Base-by-base conservation (phyloP, 2,113 vertebrate species). In the Pipa parva region DNA sequence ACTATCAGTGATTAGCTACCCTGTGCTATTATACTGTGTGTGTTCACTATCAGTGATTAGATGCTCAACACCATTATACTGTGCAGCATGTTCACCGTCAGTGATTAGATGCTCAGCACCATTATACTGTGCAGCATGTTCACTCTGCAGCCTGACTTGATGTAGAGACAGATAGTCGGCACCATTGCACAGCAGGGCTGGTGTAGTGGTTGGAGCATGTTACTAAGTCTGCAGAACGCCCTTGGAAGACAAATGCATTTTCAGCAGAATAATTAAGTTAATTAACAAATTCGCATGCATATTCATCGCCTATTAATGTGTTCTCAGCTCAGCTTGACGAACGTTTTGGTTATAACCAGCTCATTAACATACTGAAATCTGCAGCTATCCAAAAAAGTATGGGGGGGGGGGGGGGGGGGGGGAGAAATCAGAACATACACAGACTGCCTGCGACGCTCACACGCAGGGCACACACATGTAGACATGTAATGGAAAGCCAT, bases 201-300 rank as follows among this genome's bases (percentile, higher is more conserved):
- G 56, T 51, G 21, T 51, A 52, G 65, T 60, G 65, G 65, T 52
- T 59, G 84, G 89, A 95, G 92, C 92, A 93, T 93, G 92, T 93
- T 94, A 92, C 85, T 93, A 93, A 95, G 92, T 94, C 93, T 91
- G 94, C 92, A 97, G 95, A 95, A 96, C 93, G 95, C 96, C 95
- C 92, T 97, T 97, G 94, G 95, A 96, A 97, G 95, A 96, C 91
- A 75, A 95, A 96, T 97, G 95, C 78, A 95, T 96, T 97, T 97
- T 95, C 94, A 93, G 94, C 93, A 97, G 94, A 97, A 97, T 97
- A 97, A 97, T 97, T 97, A 97, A 97, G 93, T 97, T 96, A 95
- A 97, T 97, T 97, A 97, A 90, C 88, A 90, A 90, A 90, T 90
- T 90, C 86, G 80, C 88, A 90, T 90, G 88, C 87, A 90, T 90